Conservation (phyloP, 2,888 invertebrate genomes). For the Nemoura dubitans region DNA sequence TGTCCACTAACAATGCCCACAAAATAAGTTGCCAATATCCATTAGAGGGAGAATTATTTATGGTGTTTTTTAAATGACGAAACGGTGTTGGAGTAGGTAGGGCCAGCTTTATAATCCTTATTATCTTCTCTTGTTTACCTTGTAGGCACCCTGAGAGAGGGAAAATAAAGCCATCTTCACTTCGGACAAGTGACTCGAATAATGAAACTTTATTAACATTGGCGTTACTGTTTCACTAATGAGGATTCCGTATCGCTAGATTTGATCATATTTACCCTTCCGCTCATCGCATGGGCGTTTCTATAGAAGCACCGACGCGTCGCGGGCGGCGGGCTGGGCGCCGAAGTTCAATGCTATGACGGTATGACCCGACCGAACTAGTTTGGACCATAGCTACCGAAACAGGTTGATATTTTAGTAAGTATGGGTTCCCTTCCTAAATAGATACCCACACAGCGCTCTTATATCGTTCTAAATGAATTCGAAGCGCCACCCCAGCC, state of each 20-base stretch:
- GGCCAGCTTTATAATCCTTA: background rate
- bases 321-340: background rate
- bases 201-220: conserved; percentile 12
- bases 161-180: background rate
- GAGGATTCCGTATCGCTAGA: conserved; percentile 12
- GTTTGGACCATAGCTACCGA: background rate
- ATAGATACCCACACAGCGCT: background rate
- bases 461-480: background rate
- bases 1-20: background rate
- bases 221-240: background rate
- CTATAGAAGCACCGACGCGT: background rate
- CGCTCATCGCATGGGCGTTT: background rate
- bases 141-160: background rate
- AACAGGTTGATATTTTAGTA: background rate
- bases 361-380: background rate
- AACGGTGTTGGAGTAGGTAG: conserved; percentile 3
- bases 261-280: background rate
- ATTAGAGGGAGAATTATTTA: background rate
- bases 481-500: too few species aligned
- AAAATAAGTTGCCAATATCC: background rate
- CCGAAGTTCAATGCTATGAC: background rate
- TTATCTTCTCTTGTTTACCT: background rate
- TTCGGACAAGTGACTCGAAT: background rate
- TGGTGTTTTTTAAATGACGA: background rate
- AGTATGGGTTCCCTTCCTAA: background rate